Conservation (phyloP, 2,888 invertebrate species). For the Zygogramma bicolorata region DNA sequence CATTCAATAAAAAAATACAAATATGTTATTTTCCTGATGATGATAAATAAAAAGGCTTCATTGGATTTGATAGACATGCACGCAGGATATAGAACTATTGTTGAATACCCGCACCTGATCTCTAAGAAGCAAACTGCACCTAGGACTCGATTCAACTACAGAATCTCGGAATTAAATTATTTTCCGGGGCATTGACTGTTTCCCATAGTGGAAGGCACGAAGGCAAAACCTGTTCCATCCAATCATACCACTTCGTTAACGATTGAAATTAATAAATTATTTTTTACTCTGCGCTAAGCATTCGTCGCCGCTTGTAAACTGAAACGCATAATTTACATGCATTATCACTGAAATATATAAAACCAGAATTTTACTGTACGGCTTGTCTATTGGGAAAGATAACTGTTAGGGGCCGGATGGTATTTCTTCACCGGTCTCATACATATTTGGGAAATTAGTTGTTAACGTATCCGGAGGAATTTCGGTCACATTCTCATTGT, state of each 20-base stretch:
- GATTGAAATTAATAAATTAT: constrained; percentile 62
- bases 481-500: neutral
- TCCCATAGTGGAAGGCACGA: constrained; percentile 53
- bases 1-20: too few species aligned
- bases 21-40: too few species aligned
- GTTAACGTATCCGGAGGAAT: neutral
- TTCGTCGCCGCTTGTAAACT: constrained; percentile 31
- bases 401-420: neutral
- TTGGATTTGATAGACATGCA: neutral
- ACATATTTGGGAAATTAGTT: neutral
- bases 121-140: constrained; percentile 52
- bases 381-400: too few species aligned
- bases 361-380: constrained; percentile 9
- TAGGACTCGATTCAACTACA: constrained; percentile 62
- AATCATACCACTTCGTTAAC: constrained; percentile 61
- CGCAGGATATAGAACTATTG: neutral
- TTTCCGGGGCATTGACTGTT: constrained; percentile 62
- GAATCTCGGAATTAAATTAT: constrained; percentile 63
- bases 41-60: too few species aligned
- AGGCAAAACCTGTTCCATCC: constrained; percentile 59
- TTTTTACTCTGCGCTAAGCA: constrained; percentile 39
- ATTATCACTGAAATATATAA: constrained; percentile 41
- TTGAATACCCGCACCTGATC: neutral
- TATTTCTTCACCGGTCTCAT: neutral
- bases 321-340: constrained; percentile 42